phyloP scores from a whole-genome alignment of 1,140 invertebrate genomes.

The Aphelenchoides besseyi region DNA sequence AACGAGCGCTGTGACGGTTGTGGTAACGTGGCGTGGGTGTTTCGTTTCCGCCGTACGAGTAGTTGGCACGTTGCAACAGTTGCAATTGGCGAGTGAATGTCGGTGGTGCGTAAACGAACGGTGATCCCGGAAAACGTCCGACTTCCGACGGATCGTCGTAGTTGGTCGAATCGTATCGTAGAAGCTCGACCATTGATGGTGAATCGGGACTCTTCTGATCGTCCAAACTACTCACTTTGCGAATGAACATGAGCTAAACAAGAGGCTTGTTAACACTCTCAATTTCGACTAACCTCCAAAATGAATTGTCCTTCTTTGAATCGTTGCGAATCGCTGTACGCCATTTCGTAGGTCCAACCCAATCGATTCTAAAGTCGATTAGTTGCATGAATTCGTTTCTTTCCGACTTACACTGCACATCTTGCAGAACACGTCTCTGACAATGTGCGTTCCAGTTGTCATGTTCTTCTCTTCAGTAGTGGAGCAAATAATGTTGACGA shows the following conservation, averaged over 20 bases:
- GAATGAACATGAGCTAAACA: background rate
- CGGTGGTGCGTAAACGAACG: background rate
- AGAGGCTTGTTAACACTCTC: too few relatives aligned
- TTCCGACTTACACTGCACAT: slow-evolving; percentile 16
- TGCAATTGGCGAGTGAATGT: background rate
- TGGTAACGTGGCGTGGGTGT: background rate
- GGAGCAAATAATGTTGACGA: slow-evolving; percentile 30
- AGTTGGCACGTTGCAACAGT: background rate
- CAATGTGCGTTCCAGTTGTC: slow-evolving; percentile 44
- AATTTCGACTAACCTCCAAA: too few relatives aligned
- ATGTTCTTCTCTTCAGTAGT: slow-evolving; percentile 32
- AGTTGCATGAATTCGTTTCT: background rate
- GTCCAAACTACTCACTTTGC: background rate
- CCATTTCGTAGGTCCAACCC: slow-evolving; percentile 39
- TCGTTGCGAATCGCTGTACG: slow-evolving; percentile 13
- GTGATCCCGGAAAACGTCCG: background rate
- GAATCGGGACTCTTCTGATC: background rate
- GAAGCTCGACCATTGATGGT: background rate
- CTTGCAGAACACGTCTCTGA: slow-evolving; percentile 43
- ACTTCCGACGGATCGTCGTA: background rate
- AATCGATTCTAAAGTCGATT: slow-evolving; percentile 22
- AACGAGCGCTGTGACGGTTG: background rate
- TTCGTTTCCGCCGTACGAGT: background rate
- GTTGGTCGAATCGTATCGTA: background rate
- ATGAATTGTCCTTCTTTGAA: slow-evolving; percentile 31